Evolutionary conservation across 2,113 vertebrate genomes (phyloP).

Genomic region (Bufo bufo): DNA sequence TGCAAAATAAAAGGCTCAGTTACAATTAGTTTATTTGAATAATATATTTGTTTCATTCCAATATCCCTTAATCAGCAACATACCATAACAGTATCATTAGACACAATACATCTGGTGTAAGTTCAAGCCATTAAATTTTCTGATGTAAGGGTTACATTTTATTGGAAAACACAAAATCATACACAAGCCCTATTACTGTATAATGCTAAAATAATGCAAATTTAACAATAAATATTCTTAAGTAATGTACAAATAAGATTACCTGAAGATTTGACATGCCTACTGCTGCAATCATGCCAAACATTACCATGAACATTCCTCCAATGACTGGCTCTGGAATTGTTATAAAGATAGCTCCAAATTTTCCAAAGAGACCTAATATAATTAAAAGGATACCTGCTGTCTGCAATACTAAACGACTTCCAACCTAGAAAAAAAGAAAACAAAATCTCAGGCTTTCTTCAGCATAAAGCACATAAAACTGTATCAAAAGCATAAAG

Average conservation of each 20-base stretch:
- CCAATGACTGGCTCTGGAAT: constrained; percentile 80
- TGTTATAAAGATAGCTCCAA: constrained; percentile 79
- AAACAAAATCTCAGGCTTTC: not conserved
- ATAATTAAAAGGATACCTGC: constrained; percentile 76
- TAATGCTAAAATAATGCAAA: not conserved
- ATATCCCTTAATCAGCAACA: too few relatives aligned
- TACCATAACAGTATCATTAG: too few relatives aligned
- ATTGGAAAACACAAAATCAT: not conserved
- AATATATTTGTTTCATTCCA: too few relatives aligned
- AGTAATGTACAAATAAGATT: constrained; percentile 27
- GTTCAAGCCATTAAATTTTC: too few relatives aligned
- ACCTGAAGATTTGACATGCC: constrained; percentile 82
- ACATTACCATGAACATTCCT: constrained; percentile 83
- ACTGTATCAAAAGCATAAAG: not conserved
- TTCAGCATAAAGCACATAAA: not conserved
- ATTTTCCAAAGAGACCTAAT: constrained; percentile 78
- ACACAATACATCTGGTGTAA: too few relatives aligned
- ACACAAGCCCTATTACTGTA: not conserved
- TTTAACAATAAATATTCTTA: not conserved
- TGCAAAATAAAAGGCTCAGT: too few relatives aligned
- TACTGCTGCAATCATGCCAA: constrained; percentile 80
- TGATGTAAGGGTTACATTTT: too few relatives aligned
- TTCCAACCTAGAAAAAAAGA: constrained; percentile 71
- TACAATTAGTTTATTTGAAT: too few relatives aligned
- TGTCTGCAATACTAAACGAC: constrained; percentile 75